A percentile compares a stretch with the other conserved stretches of the same genome.
These are phyloP conservation scores for Meloe dianella DNA, from an alignment of 2,888 invertebrate genomes.

Conservation along the genomic window DNA sequence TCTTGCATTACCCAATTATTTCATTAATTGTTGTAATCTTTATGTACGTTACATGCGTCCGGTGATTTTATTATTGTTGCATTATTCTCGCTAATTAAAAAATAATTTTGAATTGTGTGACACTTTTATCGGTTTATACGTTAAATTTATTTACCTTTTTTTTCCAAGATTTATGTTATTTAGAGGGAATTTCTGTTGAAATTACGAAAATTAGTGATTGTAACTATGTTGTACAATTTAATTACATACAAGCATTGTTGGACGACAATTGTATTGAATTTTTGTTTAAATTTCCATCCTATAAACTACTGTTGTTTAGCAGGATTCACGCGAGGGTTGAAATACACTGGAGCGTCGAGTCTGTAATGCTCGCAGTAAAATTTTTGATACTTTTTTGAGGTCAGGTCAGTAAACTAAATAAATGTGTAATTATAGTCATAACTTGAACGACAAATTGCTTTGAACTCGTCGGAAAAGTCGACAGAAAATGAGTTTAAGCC, in stretches of 20 bases:
- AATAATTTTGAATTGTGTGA: not conserved
- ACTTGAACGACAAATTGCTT: no score
- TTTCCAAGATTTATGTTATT: not conserved
- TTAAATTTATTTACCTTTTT: not conserved
- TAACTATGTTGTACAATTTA: slow-evolving; percentile 26
- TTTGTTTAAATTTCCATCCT: no score
- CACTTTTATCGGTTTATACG: not conserved
- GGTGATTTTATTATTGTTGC: slow-evolving; percentile 25
- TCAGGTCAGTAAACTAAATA: no score
- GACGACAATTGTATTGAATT: no score
- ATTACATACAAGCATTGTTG: not conserved
- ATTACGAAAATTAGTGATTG: slow-evolving; percentile 26
- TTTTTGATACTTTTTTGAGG: no score
- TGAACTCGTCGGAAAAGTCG: no score
- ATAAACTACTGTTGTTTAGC: no score
- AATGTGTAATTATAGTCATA: no score
- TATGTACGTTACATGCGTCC: slow-evolving; percentile 11
- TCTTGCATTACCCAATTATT: slow-evolving; percentile 40
- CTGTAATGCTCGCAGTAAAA: no score
- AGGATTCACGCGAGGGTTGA: no score
- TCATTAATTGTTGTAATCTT: slow-evolving; percentile 23
- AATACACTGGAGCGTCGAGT: no score
- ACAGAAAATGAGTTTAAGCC: no score
- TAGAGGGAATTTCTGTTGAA: slow-evolving; percentile 14
- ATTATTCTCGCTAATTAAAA: not conserved